A percentile compares a stretch with the other conserved stretches of the same genome.
phyloP scores from a whole-genome alignment of 2,888 invertebrate genomes.

The Lymantria monacha region DNA sequence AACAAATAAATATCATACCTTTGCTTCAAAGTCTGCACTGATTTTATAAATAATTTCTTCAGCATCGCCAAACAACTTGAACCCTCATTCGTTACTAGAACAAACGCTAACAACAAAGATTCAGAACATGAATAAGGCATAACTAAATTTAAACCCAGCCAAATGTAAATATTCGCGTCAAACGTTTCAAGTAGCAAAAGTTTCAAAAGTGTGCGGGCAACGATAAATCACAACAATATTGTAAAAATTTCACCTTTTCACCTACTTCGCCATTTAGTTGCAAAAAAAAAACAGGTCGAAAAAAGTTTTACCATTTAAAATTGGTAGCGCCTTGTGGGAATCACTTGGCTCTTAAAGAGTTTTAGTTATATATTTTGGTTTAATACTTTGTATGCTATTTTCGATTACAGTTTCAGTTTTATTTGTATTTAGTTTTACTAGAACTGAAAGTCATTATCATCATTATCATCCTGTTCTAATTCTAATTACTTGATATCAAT shows the following conservation, averaged over 20 bases:
- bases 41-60: background rate
- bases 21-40: too few species aligned
- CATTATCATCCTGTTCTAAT: too few species aligned
- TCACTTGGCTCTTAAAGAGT: slow-evolving; percentile 25
- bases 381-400: too few species aligned
- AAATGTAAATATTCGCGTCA: slow-evolving; percentile 41
- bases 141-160: slow-evolving; percentile 22
- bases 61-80: background rate
- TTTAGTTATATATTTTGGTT: too few species aligned
- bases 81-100: slow-evolving; percentile 2
- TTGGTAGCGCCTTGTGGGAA: slow-evolving; percentile 49
- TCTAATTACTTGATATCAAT: too few species aligned
- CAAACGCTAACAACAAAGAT: slow-evolving; percentile 13
- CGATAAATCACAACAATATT: slow-evolving; percentile 62
- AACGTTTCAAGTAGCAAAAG: slow-evolving; percentile 40
- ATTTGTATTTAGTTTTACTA: too few species aligned
- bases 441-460: too few species aligned
- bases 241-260: slow-evolving; percentile 51
- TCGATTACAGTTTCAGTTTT: too few species aligned
- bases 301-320: slow-evolving; percentile 58
- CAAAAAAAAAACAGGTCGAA: slow-evolving; percentile 15
- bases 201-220: slow-evolving; percentile 37
- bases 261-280: slow-evolving; percentile 5
- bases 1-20: too few species aligned
- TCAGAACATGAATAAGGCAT: slow-evolving; percentile 14